Evolutionary conservation across 2,797 vertebrate species (phyloP), one percentile per base, ranked within the genome.

Genomic region (Notoglanidium macrostoma): DNA sequence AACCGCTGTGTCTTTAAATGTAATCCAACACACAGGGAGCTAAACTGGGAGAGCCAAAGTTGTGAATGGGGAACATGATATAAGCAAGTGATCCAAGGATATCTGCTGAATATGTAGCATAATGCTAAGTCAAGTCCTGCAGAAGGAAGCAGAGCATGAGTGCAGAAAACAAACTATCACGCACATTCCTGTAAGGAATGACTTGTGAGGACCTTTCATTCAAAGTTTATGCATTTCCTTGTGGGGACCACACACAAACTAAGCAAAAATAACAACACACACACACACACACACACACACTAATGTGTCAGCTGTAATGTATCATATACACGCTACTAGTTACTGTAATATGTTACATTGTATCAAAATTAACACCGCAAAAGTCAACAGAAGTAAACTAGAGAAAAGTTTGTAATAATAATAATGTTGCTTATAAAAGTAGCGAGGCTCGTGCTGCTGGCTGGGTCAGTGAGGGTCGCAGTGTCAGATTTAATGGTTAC

Each of bases 31-130:
- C 86, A 68, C 1, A 12, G 29, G 19, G 67, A 74, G 49, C 85
- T 87, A 87, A 72, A 87, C 86, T 83, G 46, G 61, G 82, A 83
- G n/a, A 68, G 81, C 35, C 55, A 23, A 72, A 84, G 46, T 85
- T 88, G 78, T 89, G 88, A 89, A 86, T 89, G 86, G 46, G 78
- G 73, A 83, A 86, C 65, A 74, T 70, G 88, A 87, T 80, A 85
- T 70, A 72, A 46, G 29, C 79, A 81, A 81, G 59, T 46, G 57
- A 1, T 63, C 46, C 61, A 83, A 67, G 63, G 63, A 51, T 68
- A 67, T 83, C 81, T 68, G 80, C 81, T 83, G 81, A 68, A 68
- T 51, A 68, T 83, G 51, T 35, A 54, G 21, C 81, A 68, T 68
- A 32, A 83, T 65, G 59, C 40, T 21, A 35, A 57, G n/a, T 78